These are phyloP conservation scores for Sinelater perroti DNA, from an alignment of 2,888 invertebrate species.

Conservation along the genomic window DNA sequence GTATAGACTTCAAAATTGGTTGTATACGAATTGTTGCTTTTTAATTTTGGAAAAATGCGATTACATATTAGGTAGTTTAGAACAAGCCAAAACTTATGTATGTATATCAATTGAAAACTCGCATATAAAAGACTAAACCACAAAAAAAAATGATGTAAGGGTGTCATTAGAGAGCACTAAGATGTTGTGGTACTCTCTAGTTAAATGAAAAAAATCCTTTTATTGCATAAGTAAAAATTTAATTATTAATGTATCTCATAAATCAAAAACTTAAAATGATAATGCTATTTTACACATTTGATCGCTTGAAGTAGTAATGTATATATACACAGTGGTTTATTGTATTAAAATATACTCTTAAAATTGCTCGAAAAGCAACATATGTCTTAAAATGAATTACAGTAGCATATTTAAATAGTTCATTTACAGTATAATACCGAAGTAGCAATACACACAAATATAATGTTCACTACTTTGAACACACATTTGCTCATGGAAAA, in stretches of 20 bases:
- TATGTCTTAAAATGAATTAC: slow-evolving; percentile 32
- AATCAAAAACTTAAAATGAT: slow-evolving; percentile 4
- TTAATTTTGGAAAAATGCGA: too few relatives aligned
- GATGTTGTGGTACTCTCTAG: too few relatives aligned
- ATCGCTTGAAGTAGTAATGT: slow-evolving; percentile 26
- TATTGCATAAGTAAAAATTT: slow-evolving; percentile 17
- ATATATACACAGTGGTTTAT: slow-evolving; percentile 18
- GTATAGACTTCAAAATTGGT: too few relatives aligned
- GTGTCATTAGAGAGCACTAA: too few relatives aligned
- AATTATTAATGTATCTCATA: slow-evolving; percentile 14
- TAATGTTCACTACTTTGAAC: slow-evolving; percentile 29
- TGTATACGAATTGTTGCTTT: too few relatives aligned
- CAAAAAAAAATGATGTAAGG: too few relatives aligned
- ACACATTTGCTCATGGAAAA: slow-evolving; percentile 14
- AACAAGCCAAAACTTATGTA: too few relatives aligned
- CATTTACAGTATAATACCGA: slow-evolving; percentile 37
- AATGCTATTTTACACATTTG: slow-evolving; percentile 27
- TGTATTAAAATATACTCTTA: slow-evolving; percentile 44
- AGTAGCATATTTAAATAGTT: slow-evolving; percentile 29
- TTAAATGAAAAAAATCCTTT: too few relatives aligned
- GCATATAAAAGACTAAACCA: too few relatives aligned
- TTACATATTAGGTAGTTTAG: too few relatives aligned
- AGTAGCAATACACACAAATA: slow-evolving; percentile 37
- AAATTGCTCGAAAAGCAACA: slow-evolving; percentile 32
- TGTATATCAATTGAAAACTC: too few relatives aligned